Conservation (phyloP, 2,888 invertebrate genomes). For the Sarcophaga subvicina region DNA sequence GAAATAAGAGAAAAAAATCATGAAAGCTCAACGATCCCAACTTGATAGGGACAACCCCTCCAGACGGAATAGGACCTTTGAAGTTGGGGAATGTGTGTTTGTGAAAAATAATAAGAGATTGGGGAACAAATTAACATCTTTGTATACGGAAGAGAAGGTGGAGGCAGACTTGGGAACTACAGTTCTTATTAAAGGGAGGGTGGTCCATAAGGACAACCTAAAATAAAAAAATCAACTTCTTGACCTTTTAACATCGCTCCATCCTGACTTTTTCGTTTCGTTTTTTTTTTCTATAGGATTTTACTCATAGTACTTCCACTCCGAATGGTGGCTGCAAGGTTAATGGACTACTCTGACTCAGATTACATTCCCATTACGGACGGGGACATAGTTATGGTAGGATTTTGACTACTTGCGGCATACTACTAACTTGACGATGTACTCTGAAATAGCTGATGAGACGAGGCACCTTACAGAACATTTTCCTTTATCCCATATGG, state of each 20-base stretch:
- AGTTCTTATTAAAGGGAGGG: not conserved
- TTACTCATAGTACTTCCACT: not conserved
- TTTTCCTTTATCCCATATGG: conserved; percentile 48
- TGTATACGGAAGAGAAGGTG: conserved; percentile 17
- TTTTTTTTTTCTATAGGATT: not conserved
- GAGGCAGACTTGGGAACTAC: conserved; percentile 27
- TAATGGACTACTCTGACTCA: conserved; percentile 21
- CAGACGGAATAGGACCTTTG: conserved; percentile 23
- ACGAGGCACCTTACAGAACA: not conserved
- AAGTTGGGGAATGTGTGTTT: not conserved
- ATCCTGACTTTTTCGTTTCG: not conserved
- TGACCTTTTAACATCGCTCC: too few species aligned
- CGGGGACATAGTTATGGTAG: conserved; percentile 16
- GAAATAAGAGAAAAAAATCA: conserved; percentile 8
- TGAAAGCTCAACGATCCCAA: not conserved
- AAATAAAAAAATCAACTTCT: too few species aligned
- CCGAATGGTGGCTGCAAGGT: not conserved
- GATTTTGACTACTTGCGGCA: not conserved
- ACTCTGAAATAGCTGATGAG: not conserved
- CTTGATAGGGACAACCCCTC: conserved; percentile 10
- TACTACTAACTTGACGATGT: not conserved
- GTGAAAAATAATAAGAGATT: conserved; percentile 38
- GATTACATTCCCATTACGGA: conserved; percentile 22
- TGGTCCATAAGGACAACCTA: not conserved
- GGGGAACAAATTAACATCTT: conserved; percentile 31